Evolutionary conservation across 2,888 invertebrate species (phyloP), one percentile per base, ranked within the genome.

Genomic region (Orchesellides sinensis): DNA sequence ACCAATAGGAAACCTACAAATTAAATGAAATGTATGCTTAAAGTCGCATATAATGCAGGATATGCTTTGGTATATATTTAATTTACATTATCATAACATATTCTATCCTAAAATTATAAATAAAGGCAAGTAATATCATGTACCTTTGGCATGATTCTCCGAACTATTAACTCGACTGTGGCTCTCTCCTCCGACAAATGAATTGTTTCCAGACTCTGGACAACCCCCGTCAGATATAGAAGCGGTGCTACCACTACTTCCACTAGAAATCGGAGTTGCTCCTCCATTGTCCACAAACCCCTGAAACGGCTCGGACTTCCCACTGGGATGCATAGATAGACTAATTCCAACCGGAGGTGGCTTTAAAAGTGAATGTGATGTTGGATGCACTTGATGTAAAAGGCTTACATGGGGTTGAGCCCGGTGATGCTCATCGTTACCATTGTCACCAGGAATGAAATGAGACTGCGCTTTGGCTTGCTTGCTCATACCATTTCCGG

Each of bases 351-450:
- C 79, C 12, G 80, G 66, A 10, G 70, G 54, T 56, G 80, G 80
- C n/a, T 80, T 80, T 23, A 80, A 25, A 6, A 80, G 47, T 1
- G 80, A 52, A 17, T 80, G 66, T 56, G 75, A 52, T 0, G 70
- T 70, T 23, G 72, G 72, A 21, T 79, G 79, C 27, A 79, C 79
- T 66, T 80, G 80, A 17, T 80, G 80, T 5, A 80, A 35, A n/a
- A 80, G 27, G 68, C 49, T 80, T 40, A 40, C n/a, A 40, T 80
- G 80, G 29, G 79, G 32, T 17, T 70, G 70, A n/a, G 56, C 32
- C n/a, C n/a, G 29, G 27, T 68, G 72, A 68, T 73, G 80, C 17
- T 73, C 80, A 23, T 80, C 80, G 47, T 63, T 79, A 45, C 79
- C 79, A 54, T 66, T 79, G 45, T 78, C 32, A 19, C 45, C 21